Conservation (phyloP, 1,140 invertebrate species). For the Rhagoletis pomonella region DNA sequence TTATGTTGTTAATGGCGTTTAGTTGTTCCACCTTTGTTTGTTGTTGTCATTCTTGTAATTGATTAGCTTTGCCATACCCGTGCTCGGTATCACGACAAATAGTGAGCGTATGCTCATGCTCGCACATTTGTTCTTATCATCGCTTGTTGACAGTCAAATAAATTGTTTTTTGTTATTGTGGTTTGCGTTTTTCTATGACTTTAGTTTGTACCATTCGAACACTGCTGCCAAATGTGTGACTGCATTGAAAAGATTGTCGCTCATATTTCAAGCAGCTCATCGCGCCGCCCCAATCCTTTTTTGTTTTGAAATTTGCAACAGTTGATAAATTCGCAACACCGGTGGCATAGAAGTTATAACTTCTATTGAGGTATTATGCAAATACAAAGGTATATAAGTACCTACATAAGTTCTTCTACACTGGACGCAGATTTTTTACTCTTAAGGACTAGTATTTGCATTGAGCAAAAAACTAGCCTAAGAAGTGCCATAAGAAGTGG, state of each 20-base stretch:
- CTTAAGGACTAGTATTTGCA: too few relatives aligned
- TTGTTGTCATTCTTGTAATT: not conserved
- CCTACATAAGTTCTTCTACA: too few relatives aligned
- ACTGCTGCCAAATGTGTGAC: not conserved
- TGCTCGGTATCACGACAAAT: slow-evolving; percentile 5
- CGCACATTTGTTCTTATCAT: slow-evolving; percentile 46
- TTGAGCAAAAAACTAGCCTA: too few relatives aligned
- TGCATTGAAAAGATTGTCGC: slow-evolving; percentile 20
- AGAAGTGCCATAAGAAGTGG: too few relatives aligned
- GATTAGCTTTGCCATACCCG: slow-evolving; percentile 3
- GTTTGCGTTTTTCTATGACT: not conserved
- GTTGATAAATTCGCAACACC: slow-evolving; percentile 30
- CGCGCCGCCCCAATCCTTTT: not conserved
- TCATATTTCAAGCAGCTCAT: slow-evolving; percentile 13
- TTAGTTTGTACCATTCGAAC: not conserved
- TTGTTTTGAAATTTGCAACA: not conserved
- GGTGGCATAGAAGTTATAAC: not conserved
- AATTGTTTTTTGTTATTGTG: slow-evolving; percentile 27
- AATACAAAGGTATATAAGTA: too few relatives aligned
- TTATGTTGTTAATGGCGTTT: slow-evolving; percentile 31
- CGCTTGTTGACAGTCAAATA: slow-evolving; percentile 35
- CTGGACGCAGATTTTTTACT: too few relatives aligned
- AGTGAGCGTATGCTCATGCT: not conserved
- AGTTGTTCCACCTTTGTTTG: not conserved
- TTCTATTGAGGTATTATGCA: too few relatives aligned